phyloP scores from a whole-genome alignment of 2,797 vertebrate genomes.

The Microctenopoma steveboyesi region DNA sequence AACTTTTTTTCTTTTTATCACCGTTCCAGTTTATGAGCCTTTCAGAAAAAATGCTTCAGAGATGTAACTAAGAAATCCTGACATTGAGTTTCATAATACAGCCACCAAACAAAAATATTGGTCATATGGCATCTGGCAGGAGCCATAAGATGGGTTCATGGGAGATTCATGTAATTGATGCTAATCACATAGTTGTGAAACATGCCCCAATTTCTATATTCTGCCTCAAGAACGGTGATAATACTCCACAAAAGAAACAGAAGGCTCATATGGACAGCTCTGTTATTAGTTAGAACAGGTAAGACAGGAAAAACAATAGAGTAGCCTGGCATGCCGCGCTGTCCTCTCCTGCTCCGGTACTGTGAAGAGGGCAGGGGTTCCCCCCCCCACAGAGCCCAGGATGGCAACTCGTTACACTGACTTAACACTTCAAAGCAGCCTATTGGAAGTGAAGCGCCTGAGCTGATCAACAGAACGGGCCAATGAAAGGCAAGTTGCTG shows the following conservation, averaged over 20 bases:
- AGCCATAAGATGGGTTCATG: not conserved
- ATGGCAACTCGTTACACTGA: constrained; percentile 55
- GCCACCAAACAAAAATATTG: not conserved
- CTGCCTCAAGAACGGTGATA: not conserved
- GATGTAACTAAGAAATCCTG: too few relatives aligned
- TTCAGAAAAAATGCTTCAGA: not conserved
- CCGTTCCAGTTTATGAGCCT: not conserved
- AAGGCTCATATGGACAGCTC: not conserved
- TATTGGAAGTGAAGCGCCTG: constrained; percentile 45
- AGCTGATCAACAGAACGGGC: constrained; percentile 51
- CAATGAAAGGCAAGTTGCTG: constrained; percentile 59
- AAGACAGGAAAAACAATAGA: not conserved
- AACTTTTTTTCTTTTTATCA: too few relatives aligned
- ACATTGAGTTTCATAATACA: not conserved
- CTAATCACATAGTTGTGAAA: not conserved
- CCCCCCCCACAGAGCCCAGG: constrained; percentile 47
- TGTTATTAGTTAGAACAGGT: not conserved
- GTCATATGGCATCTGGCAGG: not conserved
- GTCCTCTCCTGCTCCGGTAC: not conserved
- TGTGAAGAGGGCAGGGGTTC: constrained; percentile 23
- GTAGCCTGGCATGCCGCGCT: not conserved
- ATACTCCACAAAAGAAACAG: not conserved
- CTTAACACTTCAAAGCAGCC: constrained; percentile 61
- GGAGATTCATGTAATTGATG: not conserved
- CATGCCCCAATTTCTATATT: not conserved